Evolutionary conservation across 2,888 invertebrate species (phyloP).

Genomic region (Himalopsyche kuldschensis): DNA sequence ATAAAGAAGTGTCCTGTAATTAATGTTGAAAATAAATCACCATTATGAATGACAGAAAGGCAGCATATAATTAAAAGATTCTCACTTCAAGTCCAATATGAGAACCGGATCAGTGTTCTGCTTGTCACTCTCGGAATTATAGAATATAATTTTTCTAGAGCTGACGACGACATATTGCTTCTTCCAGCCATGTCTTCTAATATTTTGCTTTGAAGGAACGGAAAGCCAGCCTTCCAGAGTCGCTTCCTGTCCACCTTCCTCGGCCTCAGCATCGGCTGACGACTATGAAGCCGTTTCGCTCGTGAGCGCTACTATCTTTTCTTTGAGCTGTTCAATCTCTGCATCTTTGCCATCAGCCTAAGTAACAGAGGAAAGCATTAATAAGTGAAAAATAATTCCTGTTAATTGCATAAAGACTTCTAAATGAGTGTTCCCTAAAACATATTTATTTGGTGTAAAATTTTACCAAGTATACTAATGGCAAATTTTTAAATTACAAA

Average conservation of each 20-base stretch:
- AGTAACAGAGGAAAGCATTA: constrained; percentile 3
- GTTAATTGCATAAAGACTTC: too few species aligned
- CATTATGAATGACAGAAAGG: background rate
- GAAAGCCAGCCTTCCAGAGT: constrained; percentile 95
- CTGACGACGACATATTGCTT: constrained; percentile 97
- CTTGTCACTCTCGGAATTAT: constrained; percentile 92
- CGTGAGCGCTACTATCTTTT: constrained; percentile 77
- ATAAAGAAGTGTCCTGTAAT: too few species aligned
- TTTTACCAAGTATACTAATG: too few species aligned
- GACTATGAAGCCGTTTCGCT: constrained; percentile 90
- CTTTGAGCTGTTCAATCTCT: constrained; percentile 90
- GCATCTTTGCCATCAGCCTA: constrained; percentile 91
- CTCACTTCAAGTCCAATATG: constrained; percentile 92
- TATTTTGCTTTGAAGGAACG: constrained; percentile 93
- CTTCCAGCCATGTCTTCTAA: constrained; percentile 94
- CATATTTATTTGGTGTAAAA: too few species aligned
- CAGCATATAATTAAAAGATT: constrained; percentile 28
- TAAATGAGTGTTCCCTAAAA: too few species aligned
- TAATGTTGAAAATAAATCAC: too few species aligned
- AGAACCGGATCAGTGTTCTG: constrained; percentile 92
- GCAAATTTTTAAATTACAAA: too few species aligned
- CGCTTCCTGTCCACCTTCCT: constrained; percentile 69
- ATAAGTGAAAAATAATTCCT: background rate
- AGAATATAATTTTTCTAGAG: constrained; percentile 95
- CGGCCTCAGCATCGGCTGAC: constrained; percentile 85